Percentiles rank a stretch among this genome's conserved stretches.
phyloP scores from a whole-genome alignment of 2,888 invertebrate species.

The Sminthurinus aureus region DNA sequence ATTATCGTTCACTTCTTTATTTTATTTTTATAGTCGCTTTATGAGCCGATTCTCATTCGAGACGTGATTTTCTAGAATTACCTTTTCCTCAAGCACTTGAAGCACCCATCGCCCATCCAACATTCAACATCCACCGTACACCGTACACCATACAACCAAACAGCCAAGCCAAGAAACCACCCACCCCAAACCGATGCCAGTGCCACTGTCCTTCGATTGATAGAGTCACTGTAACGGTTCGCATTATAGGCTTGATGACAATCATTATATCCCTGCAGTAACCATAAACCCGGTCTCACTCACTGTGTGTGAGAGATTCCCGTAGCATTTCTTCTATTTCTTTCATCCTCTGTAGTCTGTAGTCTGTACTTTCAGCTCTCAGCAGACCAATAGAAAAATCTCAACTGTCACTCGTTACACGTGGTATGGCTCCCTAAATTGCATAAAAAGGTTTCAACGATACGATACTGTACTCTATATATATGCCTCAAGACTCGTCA shows the following conservation, averaged over 20 bases:
- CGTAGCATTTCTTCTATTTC: too few species aligned
- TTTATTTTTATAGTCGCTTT: constrained; percentile 59
- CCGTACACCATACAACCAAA: too few species aligned
- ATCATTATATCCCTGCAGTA: constrained; percentile 56
- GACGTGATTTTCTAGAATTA: constrained; percentile 59
- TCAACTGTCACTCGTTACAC: constrained; percentile 53
- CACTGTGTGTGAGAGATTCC: too few species aligned
- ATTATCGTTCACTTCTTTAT: constrained; percentile 59
- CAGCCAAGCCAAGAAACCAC: too few species aligned
- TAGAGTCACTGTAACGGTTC: constrained; percentile 57
- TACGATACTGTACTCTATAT: not conserved
- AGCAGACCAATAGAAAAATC: constrained; percentile 50
- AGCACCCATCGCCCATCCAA: constrained; percentile 28
- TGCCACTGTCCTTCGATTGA: constrained; percentile 57
- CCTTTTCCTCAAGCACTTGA: constrained; percentile 52
- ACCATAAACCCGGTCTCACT: constrained; percentile 47
- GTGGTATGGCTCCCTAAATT: constrained; percentile 53
- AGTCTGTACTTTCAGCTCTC: constrained; percentile 38
- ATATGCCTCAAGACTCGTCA: constrained; percentile 36
- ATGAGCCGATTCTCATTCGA: constrained; percentile 59
- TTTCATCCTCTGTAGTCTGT: too few species aligned
- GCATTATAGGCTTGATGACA: constrained; percentile 59
- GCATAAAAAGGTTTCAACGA: constrained; percentile 46
- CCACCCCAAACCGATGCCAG: too few species aligned
- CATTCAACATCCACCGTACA: too few species aligned